Conservation (phyloP, 2,888 invertebrate genomes). For the Dyspetes luteomarginatus region DNA sequence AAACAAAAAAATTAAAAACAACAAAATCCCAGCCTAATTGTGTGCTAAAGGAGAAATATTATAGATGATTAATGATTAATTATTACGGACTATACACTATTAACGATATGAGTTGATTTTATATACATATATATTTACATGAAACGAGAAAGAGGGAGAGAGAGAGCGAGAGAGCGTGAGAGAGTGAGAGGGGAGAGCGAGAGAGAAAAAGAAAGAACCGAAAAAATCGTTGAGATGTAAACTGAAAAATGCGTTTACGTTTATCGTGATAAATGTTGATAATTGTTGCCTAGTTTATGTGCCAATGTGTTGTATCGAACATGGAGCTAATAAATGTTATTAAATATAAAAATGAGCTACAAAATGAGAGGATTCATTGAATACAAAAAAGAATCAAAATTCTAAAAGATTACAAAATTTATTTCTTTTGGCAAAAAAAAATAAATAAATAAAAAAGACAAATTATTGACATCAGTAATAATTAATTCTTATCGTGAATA, state of each 20-base stretch:
- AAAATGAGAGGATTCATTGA: not conserved
- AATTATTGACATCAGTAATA: not conserved
- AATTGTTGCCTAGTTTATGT: slow-evolving; percentile 80
- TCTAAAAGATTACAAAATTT: not conserved
- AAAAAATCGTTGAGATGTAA: slow-evolving; percentile 71
- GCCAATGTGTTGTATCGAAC: slow-evolving; percentile 78
- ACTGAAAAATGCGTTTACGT: slow-evolving; percentile 73
- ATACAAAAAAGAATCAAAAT: not conserved
- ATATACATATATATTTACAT: slow-evolving; percentile 72
- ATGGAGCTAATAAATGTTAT: slow-evolving; percentile 79
- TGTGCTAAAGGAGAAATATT: slow-evolving; percentile 65
- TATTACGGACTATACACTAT: slow-evolving; percentile 68
- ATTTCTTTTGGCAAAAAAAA: not conserved
- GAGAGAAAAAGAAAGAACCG: slow-evolving; percentile 32
- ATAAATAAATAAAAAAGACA: not conserved
- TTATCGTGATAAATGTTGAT: slow-evolving; percentile 79
- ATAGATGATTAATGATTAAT: slow-evolving; percentile 68
- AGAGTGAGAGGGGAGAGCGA: no score
- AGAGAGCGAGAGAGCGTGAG: not conserved
- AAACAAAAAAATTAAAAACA: slow-evolving; percentile 18
- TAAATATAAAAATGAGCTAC: slow-evolving; percentile 65
- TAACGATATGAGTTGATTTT: slow-evolving; percentile 74
- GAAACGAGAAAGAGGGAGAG: no score
- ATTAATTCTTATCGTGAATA: not conserved
- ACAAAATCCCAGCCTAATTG: slow-evolving; percentile 69